These are phyloP conservation scores for Medauroidea extradentata DNA, from an alignment of 1,140 invertebrate genomes.

Conservation along the genomic window DNA sequence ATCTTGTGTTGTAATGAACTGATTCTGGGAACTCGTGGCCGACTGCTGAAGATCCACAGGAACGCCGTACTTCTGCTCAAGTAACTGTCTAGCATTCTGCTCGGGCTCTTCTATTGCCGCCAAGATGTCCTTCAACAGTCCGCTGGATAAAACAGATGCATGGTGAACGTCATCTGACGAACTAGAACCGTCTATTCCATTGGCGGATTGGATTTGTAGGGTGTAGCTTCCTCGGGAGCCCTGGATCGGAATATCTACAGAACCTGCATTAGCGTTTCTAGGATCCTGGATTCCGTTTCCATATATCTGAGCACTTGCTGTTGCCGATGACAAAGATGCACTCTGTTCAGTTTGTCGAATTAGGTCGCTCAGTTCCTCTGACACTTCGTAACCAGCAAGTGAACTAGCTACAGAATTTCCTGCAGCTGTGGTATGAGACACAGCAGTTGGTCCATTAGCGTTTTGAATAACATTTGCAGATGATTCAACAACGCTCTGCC, in stretches of 20 bases:
- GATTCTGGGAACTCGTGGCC: no score
- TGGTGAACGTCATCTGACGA: slow-evolving; percentile 49
- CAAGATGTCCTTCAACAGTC: slow-evolving; percentile 70
- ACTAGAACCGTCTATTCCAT: slow-evolving; percentile 43
- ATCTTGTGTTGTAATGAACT: no score
- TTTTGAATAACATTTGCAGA: no score
- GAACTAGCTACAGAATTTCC: slow-evolving; percentile 1
- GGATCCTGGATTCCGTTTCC: neutral
- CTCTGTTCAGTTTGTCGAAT: slow-evolving; percentile 3
- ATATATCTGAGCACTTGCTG: neutral
- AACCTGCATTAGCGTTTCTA: neutral
- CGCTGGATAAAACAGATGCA: slow-evolving; percentile 69
- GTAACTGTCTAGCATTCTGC: no score
- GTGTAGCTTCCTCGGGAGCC: slow-evolving; percentile 61
- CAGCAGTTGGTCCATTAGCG: neutral
- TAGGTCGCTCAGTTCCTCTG: neutral
- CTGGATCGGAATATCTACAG: slow-evolving; percentile 54
- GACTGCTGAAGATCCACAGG: no score
- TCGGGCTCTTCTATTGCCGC: slow-evolving; percentile 55
- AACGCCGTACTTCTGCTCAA: no score
- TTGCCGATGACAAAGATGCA: neutral
- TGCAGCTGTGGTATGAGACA: neutral
- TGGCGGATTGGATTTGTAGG: slow-evolving; percentile 61
- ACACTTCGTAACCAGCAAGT: slow-evolving; percentile 1
- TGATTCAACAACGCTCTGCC: neutral